Conservation (phyloP, 2,888 invertebrate species). For the Athalia circularis region DNA sequence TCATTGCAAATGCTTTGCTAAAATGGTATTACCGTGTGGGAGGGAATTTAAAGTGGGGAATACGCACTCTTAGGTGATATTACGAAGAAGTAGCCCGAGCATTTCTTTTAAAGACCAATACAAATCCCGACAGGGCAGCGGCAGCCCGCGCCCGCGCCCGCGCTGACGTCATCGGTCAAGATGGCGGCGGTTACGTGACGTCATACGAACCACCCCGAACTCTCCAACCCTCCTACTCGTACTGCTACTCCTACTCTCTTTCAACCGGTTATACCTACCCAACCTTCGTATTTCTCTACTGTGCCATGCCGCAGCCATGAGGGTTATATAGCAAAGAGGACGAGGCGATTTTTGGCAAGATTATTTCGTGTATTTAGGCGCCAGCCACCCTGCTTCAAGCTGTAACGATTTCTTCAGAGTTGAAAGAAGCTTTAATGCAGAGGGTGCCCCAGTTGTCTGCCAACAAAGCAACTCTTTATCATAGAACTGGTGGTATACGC, state of each 20-base stretch:
- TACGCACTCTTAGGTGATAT: slow-evolving; percentile 19
- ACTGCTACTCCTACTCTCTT: not conserved
- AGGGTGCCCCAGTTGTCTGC: slow-evolving; percentile 43
- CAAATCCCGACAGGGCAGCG: slow-evolving; percentile 24
- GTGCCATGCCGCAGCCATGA: slow-evolving; percentile 26
- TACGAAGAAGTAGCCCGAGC: not conserved
- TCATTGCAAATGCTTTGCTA: no score
- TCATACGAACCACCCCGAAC: slow-evolving; percentile 61
- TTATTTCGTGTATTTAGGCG: slow-evolving; percentile 44
- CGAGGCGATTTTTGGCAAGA: slow-evolving; percentile 47
- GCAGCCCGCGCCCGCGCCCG: slow-evolving; percentile 58
- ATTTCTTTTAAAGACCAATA: slow-evolving; percentile 32
- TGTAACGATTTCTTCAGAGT: slow-evolving; percentile 45
- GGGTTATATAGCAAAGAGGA: slow-evolving; percentile 31
- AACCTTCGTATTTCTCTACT: slow-evolving; percentile 16
- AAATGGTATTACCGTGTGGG: not conserved
- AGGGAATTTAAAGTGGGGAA: slow-evolving; percentile 30
- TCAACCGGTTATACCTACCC: not conserved
- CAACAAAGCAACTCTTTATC: slow-evolving; percentile 46
- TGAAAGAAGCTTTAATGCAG: slow-evolving; percentile 44
- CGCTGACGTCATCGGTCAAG: slow-evolving; percentile 75
- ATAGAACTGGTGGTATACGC: slow-evolving; percentile 28
- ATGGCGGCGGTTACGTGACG: slow-evolving; percentile 74
- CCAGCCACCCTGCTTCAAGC: slow-evolving; percentile 41
- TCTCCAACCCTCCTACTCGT: slow-evolving; percentile 16